Evolutionary conservation across 2,113 vertebrate species (phyloP), one percentile per base, ranked within the genome.

Genomic region (Xenotilapia longispinis): DNA sequence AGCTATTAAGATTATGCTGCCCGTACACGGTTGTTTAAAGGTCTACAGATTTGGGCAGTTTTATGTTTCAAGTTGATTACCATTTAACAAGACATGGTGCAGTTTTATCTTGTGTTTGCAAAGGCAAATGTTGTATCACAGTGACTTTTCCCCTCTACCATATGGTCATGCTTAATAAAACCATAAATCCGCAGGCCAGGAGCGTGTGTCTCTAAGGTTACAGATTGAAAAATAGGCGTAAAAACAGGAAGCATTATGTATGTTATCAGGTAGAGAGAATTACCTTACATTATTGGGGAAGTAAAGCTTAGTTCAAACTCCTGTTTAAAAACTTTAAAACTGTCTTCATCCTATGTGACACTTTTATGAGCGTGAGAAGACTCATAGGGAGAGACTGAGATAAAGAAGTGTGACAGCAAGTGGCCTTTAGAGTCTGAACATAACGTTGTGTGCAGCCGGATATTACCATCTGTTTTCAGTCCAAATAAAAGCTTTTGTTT

Each of bases 401-500:
- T 31, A 13, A 45, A 21, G 36, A 58, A 19, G 58, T 17, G 54
- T 57, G 26, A 11, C 45, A 60, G 75, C 36, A 65, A 1, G 6
- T 51, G 15, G n/a, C 15, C 53, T n/a, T 3, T 26, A n/a, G 5
- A 12, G 7, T 51, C 8, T 85, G 49, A 60, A 54, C 17, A 80
- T 49, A 83, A 15, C 7, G 19, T 12, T 17, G 14, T 73, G 58
- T 83, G 84, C 60, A 83, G 78, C 85, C 33, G 36, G 26, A 10
- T 79, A n/a, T 82, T 47, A n/a, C 68, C 38, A 14, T 85, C 84
- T 89, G 89, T 85, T 90, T 79, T 45, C 84, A 58, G 49, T 82
- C 58, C 84, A 92, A 92, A 92, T 83, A 83, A 58, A 80, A 58
- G 57, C 83, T 51, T 89, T 86, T 91, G 86, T 89, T 86, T 68